Percentiles rank a stretch among this genome's conserved stretches.
These are phyloP conservation scores for Dysmachus trigonus DNA, from an alignment of 2,888 invertebrate species.

Conservation along the genomic window DNA sequence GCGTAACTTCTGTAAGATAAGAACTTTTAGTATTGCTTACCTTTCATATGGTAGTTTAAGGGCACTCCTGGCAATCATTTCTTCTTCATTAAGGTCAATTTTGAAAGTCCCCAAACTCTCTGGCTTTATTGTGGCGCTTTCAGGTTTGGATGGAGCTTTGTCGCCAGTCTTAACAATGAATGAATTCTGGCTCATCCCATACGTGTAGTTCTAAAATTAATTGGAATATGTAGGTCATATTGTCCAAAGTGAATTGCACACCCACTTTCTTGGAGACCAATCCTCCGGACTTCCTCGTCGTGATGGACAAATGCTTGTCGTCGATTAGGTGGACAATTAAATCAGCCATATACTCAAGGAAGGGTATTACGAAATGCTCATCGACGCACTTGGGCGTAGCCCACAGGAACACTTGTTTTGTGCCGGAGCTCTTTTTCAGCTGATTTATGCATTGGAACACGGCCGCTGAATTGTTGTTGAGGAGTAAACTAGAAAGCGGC, in stretches of 20 bases:
- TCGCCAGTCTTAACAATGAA: slow-evolving; percentile 54
- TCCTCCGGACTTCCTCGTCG: slow-evolving; percentile 59
- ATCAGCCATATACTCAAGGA: slow-evolving; percentile 61
- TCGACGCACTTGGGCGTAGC: slow-evolving; percentile 56
- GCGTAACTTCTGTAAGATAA: not conserved
- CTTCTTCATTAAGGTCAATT: slow-evolving; percentile 63
- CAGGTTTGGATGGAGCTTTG: slow-evolving; percentile 22
- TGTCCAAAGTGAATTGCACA: not conserved
- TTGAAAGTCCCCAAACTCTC: slow-evolving; percentile 59
- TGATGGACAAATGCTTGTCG: slow-evolving; percentile 54
- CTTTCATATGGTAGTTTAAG: slow-evolving; percentile 63
- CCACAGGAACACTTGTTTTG: slow-evolving; percentile 61
- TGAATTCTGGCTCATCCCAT: slow-evolving; percentile 55
- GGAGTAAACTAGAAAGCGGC: slow-evolving; percentile 57
- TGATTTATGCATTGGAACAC: slow-evolving; percentile 58
- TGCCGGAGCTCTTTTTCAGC: slow-evolving; percentile 55
- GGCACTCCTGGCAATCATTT: slow-evolving; percentile 62
- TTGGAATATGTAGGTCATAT: not conserved
- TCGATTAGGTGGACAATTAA: slow-evolving; percentile 56
- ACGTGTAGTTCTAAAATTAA: slow-evolving; percentile 54
- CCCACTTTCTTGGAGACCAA: slow-evolving; percentile 55
- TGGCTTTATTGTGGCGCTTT: slow-evolving; percentile 42
- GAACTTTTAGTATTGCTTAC: slow-evolving; percentile 50
- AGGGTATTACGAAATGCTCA: slow-evolving; percentile 57
- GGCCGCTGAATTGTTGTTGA: slow-evolving; percentile 55